Evolutionary conservation across 2,113 vertebrate species (phyloP).

Genomic region (Pterophyllum scalare): DNA sequence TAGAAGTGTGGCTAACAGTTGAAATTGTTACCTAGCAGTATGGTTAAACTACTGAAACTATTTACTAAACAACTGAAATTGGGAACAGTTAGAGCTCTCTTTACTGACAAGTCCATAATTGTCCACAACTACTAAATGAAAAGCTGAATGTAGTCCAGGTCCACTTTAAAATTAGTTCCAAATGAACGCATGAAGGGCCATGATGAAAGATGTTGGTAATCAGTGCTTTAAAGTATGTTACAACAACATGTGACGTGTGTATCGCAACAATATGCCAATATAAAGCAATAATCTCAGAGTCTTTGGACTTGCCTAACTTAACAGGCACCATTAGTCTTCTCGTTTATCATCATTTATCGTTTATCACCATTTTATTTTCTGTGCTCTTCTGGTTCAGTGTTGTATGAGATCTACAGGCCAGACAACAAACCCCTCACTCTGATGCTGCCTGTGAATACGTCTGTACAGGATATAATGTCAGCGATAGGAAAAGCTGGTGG

Average conservation of each 20-base stretch:
- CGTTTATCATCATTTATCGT: too few species aligned
- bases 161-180: not conserved
- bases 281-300: not conserved
- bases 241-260: fast-evolving
- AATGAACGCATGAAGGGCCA: not conserved
- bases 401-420: conserved; percentile 87
- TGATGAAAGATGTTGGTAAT: fast-evolving
- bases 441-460: conserved; percentile 86
- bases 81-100: not conserved
- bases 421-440: conserved; percentile 84
- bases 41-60: too few species aligned
- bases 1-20: too few species aligned
- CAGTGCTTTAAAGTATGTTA: not conserved
- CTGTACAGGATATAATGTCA: conserved; percentile 86
- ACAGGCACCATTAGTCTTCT: fast-evolving
- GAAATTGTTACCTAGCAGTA: too few species aligned
- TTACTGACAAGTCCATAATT: not conserved
- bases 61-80: not conserved
- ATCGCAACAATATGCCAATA: not conserved
- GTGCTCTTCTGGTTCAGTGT: conserved; percentile 75
- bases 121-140: not conserved
- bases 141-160: not conserved
- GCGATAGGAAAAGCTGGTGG: conserved; percentile 73
- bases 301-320: not conserved
- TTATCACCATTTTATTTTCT: conserved; percentile 7